Percentiles rank a stretch among this genome's conserved stretches.
phyloP scores from a whole-genome alignment of 64 coral and sea anemone species.

The Porites australiensis region DNA sequence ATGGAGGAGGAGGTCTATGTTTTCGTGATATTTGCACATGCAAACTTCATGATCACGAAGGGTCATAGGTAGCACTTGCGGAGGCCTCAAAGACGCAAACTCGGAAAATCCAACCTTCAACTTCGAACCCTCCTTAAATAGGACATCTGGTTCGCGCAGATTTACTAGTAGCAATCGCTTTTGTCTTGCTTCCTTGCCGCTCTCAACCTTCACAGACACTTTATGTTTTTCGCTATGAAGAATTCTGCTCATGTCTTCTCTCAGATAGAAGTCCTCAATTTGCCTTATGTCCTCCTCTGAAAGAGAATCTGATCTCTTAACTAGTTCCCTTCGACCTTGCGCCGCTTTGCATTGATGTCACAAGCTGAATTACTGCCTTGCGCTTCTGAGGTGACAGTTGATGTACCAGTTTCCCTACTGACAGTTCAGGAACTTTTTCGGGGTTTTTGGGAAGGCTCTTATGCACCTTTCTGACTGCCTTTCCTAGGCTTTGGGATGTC shows the following conservation, averaged over 20 bases:
- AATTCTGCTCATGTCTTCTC: neutral
- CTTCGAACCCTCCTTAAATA: neutral
- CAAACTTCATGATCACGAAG: neutral
- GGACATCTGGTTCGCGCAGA: neutral
- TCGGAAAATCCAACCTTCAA: neutral
- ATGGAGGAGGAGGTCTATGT: neutral
- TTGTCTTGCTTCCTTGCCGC: neutral
- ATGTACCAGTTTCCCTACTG: neutral
- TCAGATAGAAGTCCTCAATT: neutral
- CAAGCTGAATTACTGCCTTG: neutral
- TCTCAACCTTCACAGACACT: neutral
- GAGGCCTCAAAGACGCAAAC: neutral
- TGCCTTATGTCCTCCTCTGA: neutral
- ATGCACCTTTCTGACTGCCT: too few relatives aligned
- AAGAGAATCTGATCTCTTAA: neutral
- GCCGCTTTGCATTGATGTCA: neutral
- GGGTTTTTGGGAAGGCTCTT: too few relatives aligned
- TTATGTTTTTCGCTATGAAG: neutral
- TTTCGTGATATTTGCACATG: neutral
- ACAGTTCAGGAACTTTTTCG: too few relatives aligned
- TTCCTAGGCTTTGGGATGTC: too few relatives aligned
- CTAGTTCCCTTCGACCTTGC: neutral
- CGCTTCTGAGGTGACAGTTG: neutral
- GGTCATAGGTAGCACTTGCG: neutral
- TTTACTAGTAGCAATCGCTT: neutral